A percentile compares a stretch with the other conserved stretches of the same genome.
Evolutionary conservation across 1,140 invertebrate genomes (phyloP).

Genomic region (Brevipalpus yothersi): DNA sequence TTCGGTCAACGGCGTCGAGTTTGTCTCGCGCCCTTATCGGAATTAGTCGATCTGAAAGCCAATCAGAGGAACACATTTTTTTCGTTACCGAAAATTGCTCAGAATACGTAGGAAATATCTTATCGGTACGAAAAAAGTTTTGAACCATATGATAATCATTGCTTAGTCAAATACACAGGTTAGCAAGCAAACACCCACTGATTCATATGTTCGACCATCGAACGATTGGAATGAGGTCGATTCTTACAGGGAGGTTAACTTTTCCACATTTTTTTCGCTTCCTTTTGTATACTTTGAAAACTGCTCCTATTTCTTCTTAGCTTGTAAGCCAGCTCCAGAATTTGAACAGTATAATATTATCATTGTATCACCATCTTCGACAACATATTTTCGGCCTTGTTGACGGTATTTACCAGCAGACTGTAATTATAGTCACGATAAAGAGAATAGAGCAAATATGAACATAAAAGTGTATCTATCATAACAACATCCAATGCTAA

Average conservation of each 20-base stretch:
- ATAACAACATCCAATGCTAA: background rate
- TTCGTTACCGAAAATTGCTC: too few species aligned
- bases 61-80: too few species aligned
- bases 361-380: conserved; percentile 98
- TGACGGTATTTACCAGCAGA: conserved; percentile 91
- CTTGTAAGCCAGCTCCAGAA: conserved; percentile 71
- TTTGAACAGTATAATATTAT: conserved; percentile 97
- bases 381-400: conserved; percentile 84
- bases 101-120: too few species aligned
- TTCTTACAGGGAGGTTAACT: background rate
- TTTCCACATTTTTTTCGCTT: background rate
- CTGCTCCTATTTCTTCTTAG: background rate
- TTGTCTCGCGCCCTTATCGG: conserved; percentile 84
- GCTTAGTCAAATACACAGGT: too few species aligned
- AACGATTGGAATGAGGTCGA: too few species aligned
- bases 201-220: too few species aligned
- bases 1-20: conserved; percentile 80
- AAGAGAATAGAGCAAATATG: background rate
- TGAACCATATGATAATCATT: too few species aligned
- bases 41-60: conserved; percentile 23
- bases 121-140: too few species aligned
- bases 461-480: background rate
- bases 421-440: conserved; percentile 21
- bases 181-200: too few species aligned
- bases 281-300: background rate